Percentiles rank a stretch among this genome's conserved stretches.
These are phyloP conservation scores for Pachymerium ferrugineum DNA, from an alignment of 2,888 invertebrate genomes.

Conservation along the genomic window DNA sequence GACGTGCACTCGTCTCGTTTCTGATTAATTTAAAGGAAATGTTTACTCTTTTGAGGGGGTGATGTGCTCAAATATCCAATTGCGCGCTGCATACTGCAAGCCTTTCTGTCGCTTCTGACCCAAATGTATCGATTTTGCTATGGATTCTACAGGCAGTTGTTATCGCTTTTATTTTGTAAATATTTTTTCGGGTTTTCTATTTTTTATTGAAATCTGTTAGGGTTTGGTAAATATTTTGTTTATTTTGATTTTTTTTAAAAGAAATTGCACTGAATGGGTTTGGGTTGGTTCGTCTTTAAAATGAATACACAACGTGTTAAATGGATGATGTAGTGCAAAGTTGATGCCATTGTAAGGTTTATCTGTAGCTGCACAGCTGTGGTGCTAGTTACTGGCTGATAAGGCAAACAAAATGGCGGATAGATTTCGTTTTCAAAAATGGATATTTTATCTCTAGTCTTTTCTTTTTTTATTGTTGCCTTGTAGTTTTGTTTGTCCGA, in stretches of 20 bases:
- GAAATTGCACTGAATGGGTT: background rate
- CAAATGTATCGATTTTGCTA: too few species aligned
- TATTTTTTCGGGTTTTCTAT: too few species aligned
- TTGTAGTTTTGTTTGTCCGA: constrained; percentile 18
- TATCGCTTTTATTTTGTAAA: too few species aligned
- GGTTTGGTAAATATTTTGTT: too few species aligned
- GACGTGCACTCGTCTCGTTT: background rate
- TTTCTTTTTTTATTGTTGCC: background rate
- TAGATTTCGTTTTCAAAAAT: background rate
- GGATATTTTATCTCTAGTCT: background rate
- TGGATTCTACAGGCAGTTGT: too few species aligned
- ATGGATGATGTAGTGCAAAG: constrained; percentile 25
- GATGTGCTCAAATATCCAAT: too few species aligned
- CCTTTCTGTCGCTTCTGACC: too few species aligned
- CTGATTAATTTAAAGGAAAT: background rate
- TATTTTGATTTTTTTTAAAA: background rate
- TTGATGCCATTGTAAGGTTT: constrained; percentile 20
- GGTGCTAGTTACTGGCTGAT: constrained; percentile 5
- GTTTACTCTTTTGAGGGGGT: background rate
- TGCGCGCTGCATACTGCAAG: too few species aligned
- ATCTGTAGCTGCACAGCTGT: constrained; percentile 4
- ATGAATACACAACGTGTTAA: constrained; percentile 1
- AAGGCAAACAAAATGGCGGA: constrained; percentile 1
- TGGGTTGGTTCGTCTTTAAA: background rate
- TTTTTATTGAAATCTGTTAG: too few species aligned